phyloP scores from a whole-genome alignment of 2,888 invertebrate species.

The Marasmarcha lunaedactyla region DNA sequence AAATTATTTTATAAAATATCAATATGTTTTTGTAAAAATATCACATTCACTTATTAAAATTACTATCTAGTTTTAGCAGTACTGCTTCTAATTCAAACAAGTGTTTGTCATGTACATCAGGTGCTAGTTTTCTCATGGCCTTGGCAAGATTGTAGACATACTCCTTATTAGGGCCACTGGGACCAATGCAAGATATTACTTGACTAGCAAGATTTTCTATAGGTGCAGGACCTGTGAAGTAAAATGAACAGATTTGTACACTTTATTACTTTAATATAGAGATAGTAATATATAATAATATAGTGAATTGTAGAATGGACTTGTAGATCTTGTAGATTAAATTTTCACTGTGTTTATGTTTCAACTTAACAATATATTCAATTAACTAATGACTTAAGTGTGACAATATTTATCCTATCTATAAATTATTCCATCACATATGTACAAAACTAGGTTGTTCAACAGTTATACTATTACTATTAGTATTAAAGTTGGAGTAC shows the following conservation, averaged over 20 bases:
- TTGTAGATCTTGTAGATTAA: too few species aligned
- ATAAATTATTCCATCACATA: too few species aligned
- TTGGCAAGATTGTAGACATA: conserved; percentile 89
- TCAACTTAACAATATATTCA: too few species aligned
- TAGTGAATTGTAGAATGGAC: too few species aligned
- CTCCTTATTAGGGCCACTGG: conserved; percentile 92
- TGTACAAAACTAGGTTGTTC: too few species aligned
- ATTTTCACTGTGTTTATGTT: too few species aligned
- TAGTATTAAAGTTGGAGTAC: too few species aligned
- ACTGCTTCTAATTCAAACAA: conserved; percentile 77
- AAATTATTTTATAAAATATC: neutral
- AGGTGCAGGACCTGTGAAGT: conserved; percentile 77
- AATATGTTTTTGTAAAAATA: neutral
- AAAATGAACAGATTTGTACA: too few species aligned
- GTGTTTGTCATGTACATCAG: conserved; percentile 81
- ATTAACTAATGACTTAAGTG: too few species aligned
- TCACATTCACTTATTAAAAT: neutral
- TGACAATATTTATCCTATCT: too few species aligned
- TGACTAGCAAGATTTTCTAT: conserved; percentile 83
- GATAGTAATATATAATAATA: conserved; percentile 2
- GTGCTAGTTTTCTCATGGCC: conserved; percentile 81
- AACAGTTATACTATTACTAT: too few species aligned
- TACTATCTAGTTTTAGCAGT: neutral
- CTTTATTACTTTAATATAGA: too few species aligned
- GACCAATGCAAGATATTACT: conserved; percentile 79